A percentile compares a stretch with the other conserved stretches of the same genome.
Conservation (phyloP, 2,797 vertebrate genomes). For the Clarias platycephalus region DNA sequence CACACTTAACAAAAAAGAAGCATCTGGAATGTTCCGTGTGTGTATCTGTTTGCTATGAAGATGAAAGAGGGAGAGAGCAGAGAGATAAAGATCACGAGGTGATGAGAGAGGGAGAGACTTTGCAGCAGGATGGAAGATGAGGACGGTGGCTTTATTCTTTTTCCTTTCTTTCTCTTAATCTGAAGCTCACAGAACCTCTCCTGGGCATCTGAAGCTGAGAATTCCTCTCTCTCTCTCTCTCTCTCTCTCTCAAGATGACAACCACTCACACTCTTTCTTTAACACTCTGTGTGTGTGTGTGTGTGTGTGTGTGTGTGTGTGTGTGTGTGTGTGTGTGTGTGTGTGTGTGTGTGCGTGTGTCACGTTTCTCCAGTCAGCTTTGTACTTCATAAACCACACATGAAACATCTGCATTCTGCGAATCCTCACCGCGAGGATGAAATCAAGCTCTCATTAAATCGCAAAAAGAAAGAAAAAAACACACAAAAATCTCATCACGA, state of each 20-base stretch:
- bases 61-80: background rate
- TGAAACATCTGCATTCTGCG: background rate
- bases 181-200: background rate
- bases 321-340: background rate
- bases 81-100: background rate
- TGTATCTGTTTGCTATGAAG: background rate
- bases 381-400: background rate
- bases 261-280: background rate
- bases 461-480: background rate
- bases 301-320: conserved; percentile 13
- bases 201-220: background rate
- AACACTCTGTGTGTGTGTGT: background rate
- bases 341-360: conserved; percentile 8
- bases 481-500: background rate
- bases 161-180: conserved; percentile 9
- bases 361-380: background rate
- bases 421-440: background rate
- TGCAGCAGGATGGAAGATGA: background rate
- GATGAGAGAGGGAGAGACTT: background rate
- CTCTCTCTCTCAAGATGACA: background rate
- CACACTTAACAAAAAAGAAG: background rate
- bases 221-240: background rate
- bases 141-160: conserved; percentile 4
- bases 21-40: background rate
- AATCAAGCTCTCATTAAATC: conserved; percentile 8